phyloP scores from a whole-genome alignment of 2,113 vertebrate genomes.

The Chloroceryle aenea region DNA sequence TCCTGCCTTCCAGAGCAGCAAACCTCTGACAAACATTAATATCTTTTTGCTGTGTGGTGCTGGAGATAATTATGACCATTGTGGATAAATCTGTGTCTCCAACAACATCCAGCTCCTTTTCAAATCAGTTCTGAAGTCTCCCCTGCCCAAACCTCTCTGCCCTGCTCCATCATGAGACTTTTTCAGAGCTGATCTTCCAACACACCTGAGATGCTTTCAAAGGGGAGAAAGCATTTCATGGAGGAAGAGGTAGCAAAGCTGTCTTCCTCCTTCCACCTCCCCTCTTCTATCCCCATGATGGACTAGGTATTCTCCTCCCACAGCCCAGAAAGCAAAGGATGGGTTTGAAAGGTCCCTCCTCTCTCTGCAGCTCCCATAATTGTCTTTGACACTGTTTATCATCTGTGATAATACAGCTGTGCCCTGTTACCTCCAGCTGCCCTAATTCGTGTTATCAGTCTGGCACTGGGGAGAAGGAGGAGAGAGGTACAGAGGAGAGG shows the following conservation, averaged over 20 bases:
- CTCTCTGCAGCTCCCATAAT: neutral
- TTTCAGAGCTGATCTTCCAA: neutral
- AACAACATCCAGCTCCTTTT: neutral
- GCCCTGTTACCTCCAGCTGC: conserved; percentile 25
- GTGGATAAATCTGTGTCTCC: neutral
- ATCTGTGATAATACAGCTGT: conserved; percentile 59
- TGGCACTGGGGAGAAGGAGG: neutral
- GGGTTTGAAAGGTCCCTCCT: conserved; percentile 17
- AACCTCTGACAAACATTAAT: neutral
- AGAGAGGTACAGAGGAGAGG: conserved; percentile 22
- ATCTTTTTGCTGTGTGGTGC: neutral
- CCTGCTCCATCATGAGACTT: rapidly evolving
- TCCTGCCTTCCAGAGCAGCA: neutral
- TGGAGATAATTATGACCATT: neutral
- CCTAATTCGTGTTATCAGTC: conserved; percentile 41
- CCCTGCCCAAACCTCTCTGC: neutral
- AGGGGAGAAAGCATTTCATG: rapidly evolving
- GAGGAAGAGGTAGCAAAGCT: neutral
- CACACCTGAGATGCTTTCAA: neutral
- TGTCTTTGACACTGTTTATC: conserved; percentile 64
- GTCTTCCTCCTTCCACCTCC: neutral
- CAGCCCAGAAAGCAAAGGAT: neutral
- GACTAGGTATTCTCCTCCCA: neutral
- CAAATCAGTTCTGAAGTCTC: rapidly evolving
- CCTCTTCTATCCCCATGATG: neutral